These are phyloP conservation scores for Turnix velox DNA, from an alignment of 2,113 vertebrate genomes.

Conservation along the genomic window DNA sequence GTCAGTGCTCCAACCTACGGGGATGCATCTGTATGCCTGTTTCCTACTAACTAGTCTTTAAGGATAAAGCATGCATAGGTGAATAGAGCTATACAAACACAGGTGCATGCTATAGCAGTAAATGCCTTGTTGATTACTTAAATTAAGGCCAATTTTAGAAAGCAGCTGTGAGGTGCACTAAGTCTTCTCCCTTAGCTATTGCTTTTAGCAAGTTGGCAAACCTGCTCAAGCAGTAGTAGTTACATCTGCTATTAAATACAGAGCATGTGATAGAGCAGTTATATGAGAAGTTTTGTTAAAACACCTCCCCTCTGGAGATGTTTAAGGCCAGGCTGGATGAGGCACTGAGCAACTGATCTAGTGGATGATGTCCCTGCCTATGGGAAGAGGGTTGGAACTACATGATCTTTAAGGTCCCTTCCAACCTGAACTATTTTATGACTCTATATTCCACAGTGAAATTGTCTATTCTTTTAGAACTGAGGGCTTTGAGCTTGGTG, in stretches of 20 bases:
- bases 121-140: slow-evolving; percentile 2
- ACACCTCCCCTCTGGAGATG: too few relatives aligned
- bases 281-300: neutral
- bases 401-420: too few relatives aligned
- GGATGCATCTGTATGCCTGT: rapidly evolving
- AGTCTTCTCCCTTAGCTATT: neutral
- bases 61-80: neutral
- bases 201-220: neutral
- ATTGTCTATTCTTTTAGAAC: neutral
- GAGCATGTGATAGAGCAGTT: neutral
- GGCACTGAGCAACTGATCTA: too few relatives aligned
- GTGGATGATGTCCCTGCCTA: too few relatives aligned
- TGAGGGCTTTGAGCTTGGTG: neutral
- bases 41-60: neutral
- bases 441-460: neutral
- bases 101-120: neutral
- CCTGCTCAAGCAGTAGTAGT: neutral
- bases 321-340: too few relatives aligned
- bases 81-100: neutral
- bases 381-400: too few relatives aligned
- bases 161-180: neutral
- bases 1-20: rapidly evolving
- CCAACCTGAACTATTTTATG: too few relatives aligned
- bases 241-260: neutral
- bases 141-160: slow-evolving; percentile 14